Evolutionary conservation across 2,797 vertebrate species (phyloP), one percentile per base, ranked within the genome.

Genomic region (Chrosomus eos): DNA sequence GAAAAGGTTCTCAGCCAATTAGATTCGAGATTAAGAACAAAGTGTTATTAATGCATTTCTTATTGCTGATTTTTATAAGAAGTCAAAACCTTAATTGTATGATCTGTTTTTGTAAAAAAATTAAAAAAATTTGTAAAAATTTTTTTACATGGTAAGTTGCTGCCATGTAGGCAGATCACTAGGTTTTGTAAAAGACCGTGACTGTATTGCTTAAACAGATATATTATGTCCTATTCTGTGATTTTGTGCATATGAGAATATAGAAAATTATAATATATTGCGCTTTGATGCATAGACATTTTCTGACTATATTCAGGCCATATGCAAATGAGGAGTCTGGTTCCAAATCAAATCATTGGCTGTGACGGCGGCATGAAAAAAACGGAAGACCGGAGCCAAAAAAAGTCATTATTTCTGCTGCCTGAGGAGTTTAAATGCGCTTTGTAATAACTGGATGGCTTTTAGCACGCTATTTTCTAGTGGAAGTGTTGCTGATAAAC

Each of bases 221-320:
- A 86, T 53, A 83, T 88, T 28, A 87, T 92, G 91, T 93, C 91
- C 92, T 92, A 92, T 92, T 93, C 94, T 90, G 81, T 55, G 31
- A 43, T 82, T 62, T 70, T 9, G 13, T 64, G 67, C 53, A 36
- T 66, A 58, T 67, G 53, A 66, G 48, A 73, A 84, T 55, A 53
- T 86, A 28, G 18, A 74, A 10, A 67, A 68, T 62, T 72, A 60
- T 36, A 53, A 90, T 87, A 51, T 72, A 89, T 86, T 60, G 75
- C 80, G 77, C 81, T 85, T 85, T 64, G 88, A 88, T 86, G 80
- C 88, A 86, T 86, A 86, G 80, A 43, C 71, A 76, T 66, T 82
- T 28, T 83, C 81, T 88, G 77, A 90, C 71, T 86, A 81, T 90
- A 89, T 92, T 90, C 88, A 89, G 85, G 92, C 91, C 90, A 91